These are phyloP conservation scores for Sebastes trivittatus DNA, from an alignment of 2,797 vertebrate species.

Conservation along the genomic window DNA sequence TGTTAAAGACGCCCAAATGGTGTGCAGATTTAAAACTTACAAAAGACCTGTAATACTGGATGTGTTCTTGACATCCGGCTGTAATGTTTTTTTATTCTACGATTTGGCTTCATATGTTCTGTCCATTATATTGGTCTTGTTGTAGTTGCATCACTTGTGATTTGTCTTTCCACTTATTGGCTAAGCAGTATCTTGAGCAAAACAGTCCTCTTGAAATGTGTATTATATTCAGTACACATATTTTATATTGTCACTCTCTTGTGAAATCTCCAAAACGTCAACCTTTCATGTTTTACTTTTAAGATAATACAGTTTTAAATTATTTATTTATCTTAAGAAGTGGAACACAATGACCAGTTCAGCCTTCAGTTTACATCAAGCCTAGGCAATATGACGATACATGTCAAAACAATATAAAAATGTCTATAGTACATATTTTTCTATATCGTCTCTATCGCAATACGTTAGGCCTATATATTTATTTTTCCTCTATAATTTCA, in stretches of 20 bases:
- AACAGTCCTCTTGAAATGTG: neutral
- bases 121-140: neutral
- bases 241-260: neutral
- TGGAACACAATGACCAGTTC: too few relatives aligned
- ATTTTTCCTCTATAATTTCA: too few relatives aligned
- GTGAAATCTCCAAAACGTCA: neutral
- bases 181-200: neutral
- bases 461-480: too few relatives aligned
- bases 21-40: neutral
- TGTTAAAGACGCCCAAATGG: neutral
- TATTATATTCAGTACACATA: neutral
- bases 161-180: neutral
- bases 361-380: too few relatives aligned
- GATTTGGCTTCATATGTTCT: neutral
- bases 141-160: neutral
- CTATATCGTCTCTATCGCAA: too few relatives aligned
- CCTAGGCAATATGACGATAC: too few relatives aligned
- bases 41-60: neutral
- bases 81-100: too few relatives aligned
- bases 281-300: neutral
- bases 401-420: too few relatives aligned
- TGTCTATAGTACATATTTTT: too few relatives aligned
- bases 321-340: too few relatives aligned
- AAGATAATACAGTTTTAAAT: too few relatives aligned
- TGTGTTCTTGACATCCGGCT: neutral